Evolutionary conservation across 2,113 vertebrate species (phyloP).

Genomic region (Periophthalmodon schlosseri): DNA sequence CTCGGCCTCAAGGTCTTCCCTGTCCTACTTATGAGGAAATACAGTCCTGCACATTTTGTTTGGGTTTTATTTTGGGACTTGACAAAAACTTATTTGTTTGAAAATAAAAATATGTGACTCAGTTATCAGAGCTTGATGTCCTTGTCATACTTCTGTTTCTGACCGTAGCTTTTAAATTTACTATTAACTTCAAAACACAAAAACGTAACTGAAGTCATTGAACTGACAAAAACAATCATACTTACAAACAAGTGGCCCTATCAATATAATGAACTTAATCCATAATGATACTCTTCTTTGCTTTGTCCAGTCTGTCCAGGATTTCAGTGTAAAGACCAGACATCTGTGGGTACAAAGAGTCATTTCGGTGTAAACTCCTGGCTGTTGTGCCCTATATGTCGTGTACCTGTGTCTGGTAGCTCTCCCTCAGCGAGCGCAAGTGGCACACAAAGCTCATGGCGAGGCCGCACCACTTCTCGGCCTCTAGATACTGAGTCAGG

Average conservation of each 20-base stretch:
- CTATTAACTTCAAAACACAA: slow-evolving; percentile 19
- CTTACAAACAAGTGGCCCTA: background rate
- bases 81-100: slow-evolving; percentile 83
- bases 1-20: slow-evolving; percentile 73
- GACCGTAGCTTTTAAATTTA: slow-evolving; percentile 1
- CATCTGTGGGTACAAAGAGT: slow-evolving; percentile 77
- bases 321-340: slow-evolving; percentile 81
- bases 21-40: slow-evolving; percentile 76
- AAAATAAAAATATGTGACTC: slow-evolving; percentile 84
- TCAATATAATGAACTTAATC: slow-evolving; percentile 46
- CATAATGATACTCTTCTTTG: slow-evolving; percentile 68
- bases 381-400: background rate
- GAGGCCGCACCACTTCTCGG: slow-evolving; percentile 87
- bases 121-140: slow-evolving; percentile 73
- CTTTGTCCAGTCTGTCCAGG: slow-evolving; percentile 81
- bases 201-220: slow-evolving; percentile 11
- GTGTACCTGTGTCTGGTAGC: slow-evolving; percentile 85
- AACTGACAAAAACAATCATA: slow-evolving; percentile 8
- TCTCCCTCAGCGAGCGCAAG: slow-evolving; percentile 83
- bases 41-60: slow-evolving; percentile 74
- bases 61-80: slow-evolving; percentile 76
- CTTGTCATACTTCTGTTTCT: slow-evolving; percentile 49
- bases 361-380: background rate
- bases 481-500: slow-evolving; percentile 76
- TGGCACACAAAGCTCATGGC: slow-evolving; percentile 84